Percentiles rank a stretch among this genome's conserved stretches.
Evolutionary conservation across 2,888 invertebrate genomes (phyloP).

Genomic region (Ophonus ardosiacus): DNA sequence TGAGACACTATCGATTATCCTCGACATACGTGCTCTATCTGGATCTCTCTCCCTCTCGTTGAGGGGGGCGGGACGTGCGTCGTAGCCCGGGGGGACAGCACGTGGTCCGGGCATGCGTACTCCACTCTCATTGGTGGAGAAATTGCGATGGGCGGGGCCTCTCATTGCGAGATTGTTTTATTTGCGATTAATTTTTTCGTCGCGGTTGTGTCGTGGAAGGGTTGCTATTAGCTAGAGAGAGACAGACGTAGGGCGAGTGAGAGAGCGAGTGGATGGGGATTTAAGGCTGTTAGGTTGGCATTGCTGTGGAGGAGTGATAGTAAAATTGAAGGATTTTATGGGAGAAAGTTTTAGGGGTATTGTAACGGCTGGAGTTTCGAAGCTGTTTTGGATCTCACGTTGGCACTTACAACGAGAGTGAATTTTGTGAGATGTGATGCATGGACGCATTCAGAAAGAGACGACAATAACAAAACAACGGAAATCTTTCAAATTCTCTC

Average conservation of each 20-base stretch:
- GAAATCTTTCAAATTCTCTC: no score
- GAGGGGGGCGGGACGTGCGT: conserved; percentile 31
- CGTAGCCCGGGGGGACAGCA: conserved; percentile 35
- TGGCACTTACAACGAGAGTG: conserved; percentile 29
- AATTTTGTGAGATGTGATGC: conserved; percentile 62
- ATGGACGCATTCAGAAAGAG: neutral
- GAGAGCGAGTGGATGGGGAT: neutral
- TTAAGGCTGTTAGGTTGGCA: conserved; percentile 13
- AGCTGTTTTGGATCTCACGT: conserved; percentile 24
- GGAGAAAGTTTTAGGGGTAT: conserved; percentile 37
- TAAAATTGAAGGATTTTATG: conserved; percentile 37
- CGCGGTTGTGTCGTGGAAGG: conserved; percentile 37
- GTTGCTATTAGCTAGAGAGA: conserved; percentile 33
- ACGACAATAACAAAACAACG: no score
- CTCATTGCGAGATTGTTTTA: conserved; percentile 62
- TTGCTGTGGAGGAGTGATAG: conserved; percentile 11
- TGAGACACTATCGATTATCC: neutral
- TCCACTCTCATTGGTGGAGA: conserved; percentile 51
- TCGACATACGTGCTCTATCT: conserved; percentile 34
- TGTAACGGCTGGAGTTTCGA: conserved; percentile 23
- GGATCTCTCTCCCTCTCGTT: conserved; percentile 1
- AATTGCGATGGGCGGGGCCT: conserved; percentile 60
- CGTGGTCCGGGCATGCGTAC: conserved; percentile 57
- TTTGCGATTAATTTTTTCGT: conserved; percentile 62
- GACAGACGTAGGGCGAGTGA: neutral